Evolutionary conservation across 1,140 invertebrate species (phyloP).

Genomic region (Drosophila aff.): DNA sequence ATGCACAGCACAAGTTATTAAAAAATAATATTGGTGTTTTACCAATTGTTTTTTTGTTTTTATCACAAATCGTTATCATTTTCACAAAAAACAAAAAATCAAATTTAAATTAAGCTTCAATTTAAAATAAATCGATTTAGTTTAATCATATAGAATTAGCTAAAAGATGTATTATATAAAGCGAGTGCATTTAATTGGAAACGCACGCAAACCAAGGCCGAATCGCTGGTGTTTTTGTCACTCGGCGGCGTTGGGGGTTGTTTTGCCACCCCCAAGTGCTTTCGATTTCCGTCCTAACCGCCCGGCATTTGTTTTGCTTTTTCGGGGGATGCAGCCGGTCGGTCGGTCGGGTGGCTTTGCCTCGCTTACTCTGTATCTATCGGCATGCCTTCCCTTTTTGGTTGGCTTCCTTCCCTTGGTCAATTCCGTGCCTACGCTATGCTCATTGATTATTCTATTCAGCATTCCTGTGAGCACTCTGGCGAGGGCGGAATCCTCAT

Average conservation of each 20-base stretch:
- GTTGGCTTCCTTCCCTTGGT: slow-evolving; percentile 79
- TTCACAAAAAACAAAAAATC: not conserved
- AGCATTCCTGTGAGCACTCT: slow-evolving; percentile 47
- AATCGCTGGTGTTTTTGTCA: slow-evolving; percentile 11
- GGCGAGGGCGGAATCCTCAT: slow-evolving; percentile 51
- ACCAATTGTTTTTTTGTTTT: not conserved
- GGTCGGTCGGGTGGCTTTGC: slow-evolving; percentile 25
- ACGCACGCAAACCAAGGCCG: slow-evolving; percentile 38
- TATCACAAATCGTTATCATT: not conserved
- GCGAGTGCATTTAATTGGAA: slow-evolving; percentile 24
- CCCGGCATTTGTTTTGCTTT: slow-evolving; percentile 41
- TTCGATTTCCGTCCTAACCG: slow-evolving; percentile 13
- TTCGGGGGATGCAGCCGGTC: slow-evolving; percentile 45
- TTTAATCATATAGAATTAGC: not conserved
- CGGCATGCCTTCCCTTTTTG: slow-evolving; percentile 69
- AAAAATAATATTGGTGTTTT: not conserved
- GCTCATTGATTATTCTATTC: slow-evolving; percentile 75
- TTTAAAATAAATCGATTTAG: not conserved
- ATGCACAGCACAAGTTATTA: not conserved
- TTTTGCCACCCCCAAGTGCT: slow-evolving; percentile 41
- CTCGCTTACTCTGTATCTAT: slow-evolving; percentile 59
- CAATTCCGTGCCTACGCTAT: slow-evolving; percentile 57
- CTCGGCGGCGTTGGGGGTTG: slow-evolving; percentile 13
- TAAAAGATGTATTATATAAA: slow-evolving; percentile 1
- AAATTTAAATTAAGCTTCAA: not conserved